Percentiles rank a stretch among this genome's conserved stretches.
Evolutionary conservation across 2,888 invertebrate species (phyloP).

Genomic region (Caradrina clavipalpis): DNA sequence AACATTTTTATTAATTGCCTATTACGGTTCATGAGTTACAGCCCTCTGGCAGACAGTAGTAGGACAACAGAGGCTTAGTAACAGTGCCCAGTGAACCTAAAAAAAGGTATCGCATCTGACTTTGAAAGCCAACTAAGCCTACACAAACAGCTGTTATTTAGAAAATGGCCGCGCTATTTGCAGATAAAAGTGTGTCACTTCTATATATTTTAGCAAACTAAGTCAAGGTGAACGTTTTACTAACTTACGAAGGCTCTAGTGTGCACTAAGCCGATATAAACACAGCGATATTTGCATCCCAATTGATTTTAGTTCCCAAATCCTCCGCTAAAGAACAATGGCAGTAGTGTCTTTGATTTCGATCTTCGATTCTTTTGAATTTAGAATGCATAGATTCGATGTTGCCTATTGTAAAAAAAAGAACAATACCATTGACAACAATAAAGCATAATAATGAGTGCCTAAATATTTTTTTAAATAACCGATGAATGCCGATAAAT

Average conservation of each 20-base stretch:
- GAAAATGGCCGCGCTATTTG: slow-evolving; percentile 48
- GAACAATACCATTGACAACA: slow-evolving; percentile 22
- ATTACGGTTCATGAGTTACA: too few species aligned
- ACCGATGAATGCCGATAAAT: slow-evolving; percentile 12
- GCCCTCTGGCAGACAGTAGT: too few species aligned
- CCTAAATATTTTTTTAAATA: slow-evolving; percentile 17
- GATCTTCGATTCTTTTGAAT: neutral
- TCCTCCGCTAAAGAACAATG: slow-evolving; percentile 44
- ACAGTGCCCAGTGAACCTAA: too few species aligned
- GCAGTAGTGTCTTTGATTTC: slow-evolving; percentile 38
- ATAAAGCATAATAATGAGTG: neutral
- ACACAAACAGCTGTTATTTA: slow-evolving; percentile 53
- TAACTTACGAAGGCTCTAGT: slow-evolving; percentile 33
- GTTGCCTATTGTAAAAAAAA: slow-evolving; percentile 12
- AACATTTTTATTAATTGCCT: too few species aligned
- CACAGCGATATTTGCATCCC: slow-evolving; percentile 10
- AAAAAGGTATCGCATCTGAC: slow-evolving; percentile 23
- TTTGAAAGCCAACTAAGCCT: slow-evolving; percentile 6
- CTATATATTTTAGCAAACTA: slow-evolving; percentile 49
- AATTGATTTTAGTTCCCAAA: slow-evolving; percentile 44
- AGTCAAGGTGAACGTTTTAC: slow-evolving; percentile 51
- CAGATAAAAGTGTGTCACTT: slow-evolving; percentile 44
- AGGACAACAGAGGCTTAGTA: too few species aligned
- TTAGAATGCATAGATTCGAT: slow-evolving; percentile 9
- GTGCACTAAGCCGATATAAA: slow-evolving; percentile 22